These are phyloP conservation scores for Malurus melanocephalus DNA, from an alignment of 2,113 vertebrate genomes.

Conservation along the genomic window DNA sequence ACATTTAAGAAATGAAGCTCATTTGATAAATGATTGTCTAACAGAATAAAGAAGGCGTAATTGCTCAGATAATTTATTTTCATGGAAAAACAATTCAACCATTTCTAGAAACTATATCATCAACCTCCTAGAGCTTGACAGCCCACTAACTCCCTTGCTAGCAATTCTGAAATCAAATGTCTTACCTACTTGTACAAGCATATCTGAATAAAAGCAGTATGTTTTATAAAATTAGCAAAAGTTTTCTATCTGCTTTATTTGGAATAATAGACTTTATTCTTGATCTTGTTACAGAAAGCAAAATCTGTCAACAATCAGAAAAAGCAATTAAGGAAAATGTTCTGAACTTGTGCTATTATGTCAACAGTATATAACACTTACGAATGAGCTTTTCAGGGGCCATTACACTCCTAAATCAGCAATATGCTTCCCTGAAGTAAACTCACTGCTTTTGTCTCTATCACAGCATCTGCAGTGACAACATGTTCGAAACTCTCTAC, in stretches of 20 bases:
- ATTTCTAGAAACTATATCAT: conserved; percentile 38
- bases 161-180: conserved; percentile 8
- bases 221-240: not conserved
- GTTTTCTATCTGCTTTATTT: not conserved
- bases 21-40: conserved; percentile 36
- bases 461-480: conserved; percentile 21
- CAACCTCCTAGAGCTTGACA: conserved; percentile 33
- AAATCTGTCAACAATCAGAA: conserved; percentile 12
- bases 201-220: not conserved
- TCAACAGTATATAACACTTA: conserved; percentile 12
- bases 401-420: conserved; percentile 15
- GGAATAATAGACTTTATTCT: not conserved
- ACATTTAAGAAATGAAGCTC: conserved; percentile 4
- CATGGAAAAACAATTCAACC: conserved; percentile 24
- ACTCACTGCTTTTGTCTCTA: not conserved
- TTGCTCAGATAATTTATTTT: conserved; percentile 55
- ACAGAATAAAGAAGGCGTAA: conserved; percentile 42
- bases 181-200: not conserved
- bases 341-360: conserved; percentile 11
- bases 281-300: conserved; percentile 3
- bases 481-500: conserved; percentile 20
- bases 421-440: conserved; percentile 24
- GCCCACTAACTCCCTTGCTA: not conserved
- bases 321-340: conserved; percentile 16
- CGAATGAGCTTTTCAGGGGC: not conserved